Conservation (phyloP, 37 sponge, comb jelly and placozoan species). For the Ephydatia muelleri region DNA sequence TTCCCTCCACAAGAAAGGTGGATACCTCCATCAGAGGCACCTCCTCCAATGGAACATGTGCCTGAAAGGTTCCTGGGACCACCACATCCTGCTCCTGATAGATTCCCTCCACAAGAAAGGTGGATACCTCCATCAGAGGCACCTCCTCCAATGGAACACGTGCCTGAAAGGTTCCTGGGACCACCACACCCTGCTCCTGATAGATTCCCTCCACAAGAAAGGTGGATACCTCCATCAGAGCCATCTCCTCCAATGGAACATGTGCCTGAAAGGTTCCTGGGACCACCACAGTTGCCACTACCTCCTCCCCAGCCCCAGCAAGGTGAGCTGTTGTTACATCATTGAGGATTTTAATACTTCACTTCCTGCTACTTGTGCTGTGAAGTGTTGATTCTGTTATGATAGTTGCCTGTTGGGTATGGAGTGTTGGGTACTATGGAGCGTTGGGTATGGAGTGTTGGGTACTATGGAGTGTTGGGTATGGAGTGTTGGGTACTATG, state of each 20-base stretch:
- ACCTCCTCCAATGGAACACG: background rate
- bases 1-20: background rate
- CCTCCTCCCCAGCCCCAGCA: background rate
- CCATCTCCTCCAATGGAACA: background rate
- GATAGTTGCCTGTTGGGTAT: background rate
- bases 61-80: background rate
- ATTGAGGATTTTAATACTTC: too few species aligned
- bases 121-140: background rate
- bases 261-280: background rate
- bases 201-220: background rate
- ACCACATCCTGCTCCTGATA: background rate
- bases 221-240: background rate
- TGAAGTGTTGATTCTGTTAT: too few species aligned
- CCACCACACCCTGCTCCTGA: background rate
- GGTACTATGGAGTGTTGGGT: too few species aligned
- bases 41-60: background rate
- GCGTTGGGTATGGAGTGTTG: too few species aligned
- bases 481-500: too few species aligned
- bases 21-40: background rate
- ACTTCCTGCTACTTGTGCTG: too few species aligned
- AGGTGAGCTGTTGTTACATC: background rate
- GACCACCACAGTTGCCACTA: background rate
- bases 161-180: slow-evolving; percentile 7
- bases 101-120: background rate
- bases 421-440: background rate